Percentiles rank a stretch among this genome's conserved stretches.
Conservation (phyloP, 1,140 invertebrate species). For the Sycophila sp. region DNA sequence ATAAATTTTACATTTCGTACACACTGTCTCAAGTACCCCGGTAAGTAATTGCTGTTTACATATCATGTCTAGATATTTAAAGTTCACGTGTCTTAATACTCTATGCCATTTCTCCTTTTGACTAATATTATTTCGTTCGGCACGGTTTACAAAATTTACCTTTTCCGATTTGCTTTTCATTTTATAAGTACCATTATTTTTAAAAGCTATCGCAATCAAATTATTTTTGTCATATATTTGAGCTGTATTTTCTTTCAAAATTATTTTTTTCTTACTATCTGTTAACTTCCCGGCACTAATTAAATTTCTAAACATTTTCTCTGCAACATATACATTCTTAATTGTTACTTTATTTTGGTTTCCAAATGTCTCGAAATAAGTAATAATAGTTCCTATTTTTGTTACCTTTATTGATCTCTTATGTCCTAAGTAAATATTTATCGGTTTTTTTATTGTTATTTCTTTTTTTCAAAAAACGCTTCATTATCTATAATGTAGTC, state of each 20-base stretch:
- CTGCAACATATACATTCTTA: constrained; percentile 6
- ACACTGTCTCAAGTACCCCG: not conserved
- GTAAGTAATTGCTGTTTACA: constrained; percentile 1
- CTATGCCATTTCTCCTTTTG: constrained; percentile 44
- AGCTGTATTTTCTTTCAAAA: constrained; percentile 4
- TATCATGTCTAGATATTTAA: constrained; percentile 9
- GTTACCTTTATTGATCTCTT: constrained; percentile 6
- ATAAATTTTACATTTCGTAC: constrained; percentile 22
- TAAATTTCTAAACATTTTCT: constrained; percentile 14
- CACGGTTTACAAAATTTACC: not conserved
- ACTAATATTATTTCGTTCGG: not conserved
- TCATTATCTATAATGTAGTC: constrained; percentile 12
- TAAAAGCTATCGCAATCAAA: not conserved
- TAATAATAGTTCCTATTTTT: constrained; percentile 11
- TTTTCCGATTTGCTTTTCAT: not conserved
- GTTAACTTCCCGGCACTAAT: constrained; percentile 18
- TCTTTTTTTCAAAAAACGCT: constrained; percentile 1
- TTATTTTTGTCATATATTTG: constrained; percentile 4
- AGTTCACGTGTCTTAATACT: constrained; percentile 48
- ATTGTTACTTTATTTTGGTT: constrained; percentile 2
- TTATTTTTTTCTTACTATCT: too few species aligned
- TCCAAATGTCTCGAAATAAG: constrained; percentile 15
- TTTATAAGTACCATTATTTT: not conserved
- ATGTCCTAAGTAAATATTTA: constrained; percentile 22
- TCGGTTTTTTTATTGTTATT: not conserved